A percentile compares a stretch with the other conserved stretches of the same genome.
Conservation (phyloP, 2,113 vertebrate species). For the Fukomys damarensis region DNA sequence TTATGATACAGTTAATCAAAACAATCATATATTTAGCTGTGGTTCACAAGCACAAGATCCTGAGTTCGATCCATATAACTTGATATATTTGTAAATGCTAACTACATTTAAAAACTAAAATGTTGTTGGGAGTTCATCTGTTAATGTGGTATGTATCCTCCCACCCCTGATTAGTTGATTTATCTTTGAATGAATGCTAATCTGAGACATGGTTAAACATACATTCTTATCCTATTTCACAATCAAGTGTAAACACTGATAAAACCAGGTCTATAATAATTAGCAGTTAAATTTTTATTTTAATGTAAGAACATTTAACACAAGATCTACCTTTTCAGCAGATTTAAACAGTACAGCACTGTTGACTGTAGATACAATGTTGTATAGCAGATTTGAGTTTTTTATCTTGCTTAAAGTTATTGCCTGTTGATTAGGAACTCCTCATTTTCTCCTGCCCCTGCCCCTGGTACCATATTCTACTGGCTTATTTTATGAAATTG, state of each 20-base stretch:
- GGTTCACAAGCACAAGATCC: too few species aligned
- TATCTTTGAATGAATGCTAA: neutral
- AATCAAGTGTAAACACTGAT: neutral
- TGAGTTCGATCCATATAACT: too few species aligned
- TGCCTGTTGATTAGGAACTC: neutral
- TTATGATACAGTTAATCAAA: neutral
- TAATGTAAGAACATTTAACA: neutral
- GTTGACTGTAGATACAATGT: neutral
- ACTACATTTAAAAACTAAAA: neutral
- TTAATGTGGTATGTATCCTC: neutral
- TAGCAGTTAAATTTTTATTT: neutral
- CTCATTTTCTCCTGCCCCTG: neutral
- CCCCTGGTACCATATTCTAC: neutral
- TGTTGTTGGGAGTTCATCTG: neutral
- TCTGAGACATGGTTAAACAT: neutral
- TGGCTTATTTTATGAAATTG: neutral
- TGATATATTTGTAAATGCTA: slow-evolving; percentile 1
- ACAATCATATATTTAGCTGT: too few species aligned
- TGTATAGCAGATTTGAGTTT: neutral
- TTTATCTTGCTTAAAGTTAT: neutral
- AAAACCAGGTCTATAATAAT: neutral
- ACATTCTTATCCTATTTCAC: neutral
- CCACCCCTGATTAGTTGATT: neutral
- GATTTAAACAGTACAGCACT: neutral
- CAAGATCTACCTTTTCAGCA: neutral